phyloP scores from a whole-genome alignment of 2,888 invertebrate genomes.

The Trissolcus brochymenae region DNA sequence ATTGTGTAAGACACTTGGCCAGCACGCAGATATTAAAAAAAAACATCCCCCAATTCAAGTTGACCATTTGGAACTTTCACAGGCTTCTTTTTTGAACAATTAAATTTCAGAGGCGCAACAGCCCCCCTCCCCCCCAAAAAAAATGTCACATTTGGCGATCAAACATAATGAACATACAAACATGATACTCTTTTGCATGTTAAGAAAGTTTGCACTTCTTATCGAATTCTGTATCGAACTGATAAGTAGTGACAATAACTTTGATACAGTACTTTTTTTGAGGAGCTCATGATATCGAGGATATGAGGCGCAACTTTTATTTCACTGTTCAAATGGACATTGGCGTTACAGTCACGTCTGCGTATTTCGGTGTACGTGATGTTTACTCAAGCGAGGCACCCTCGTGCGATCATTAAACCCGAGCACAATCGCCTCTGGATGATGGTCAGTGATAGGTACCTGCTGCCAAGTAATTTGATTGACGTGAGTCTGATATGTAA shows the following conservation, averaged over 20 bases:
- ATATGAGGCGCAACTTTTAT: constrained; percentile 44
- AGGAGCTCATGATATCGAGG: constrained; percentile 1
- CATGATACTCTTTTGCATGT: too few relatives aligned
- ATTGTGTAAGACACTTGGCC: constrained; percentile 43
- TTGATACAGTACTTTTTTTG: too few relatives aligned
- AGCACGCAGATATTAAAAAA: too few relatives aligned
- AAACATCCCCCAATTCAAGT: neutral
- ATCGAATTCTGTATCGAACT: too few relatives aligned
- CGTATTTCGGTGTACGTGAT: constrained; percentile 73
- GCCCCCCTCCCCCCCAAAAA: too few relatives aligned
- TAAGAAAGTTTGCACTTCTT: too few relatives aligned
- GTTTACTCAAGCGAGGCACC: constrained; percentile 65
- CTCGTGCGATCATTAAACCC: constrained; percentile 70
- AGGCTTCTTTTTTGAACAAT: neutral
- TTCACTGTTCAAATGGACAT: constrained; percentile 61
- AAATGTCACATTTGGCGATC: neutral
- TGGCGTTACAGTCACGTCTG: constrained; percentile 72
- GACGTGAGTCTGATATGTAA: constrained; percentile 29
- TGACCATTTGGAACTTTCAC: constrained; percentile 38
- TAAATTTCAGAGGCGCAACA: too few relatives aligned
- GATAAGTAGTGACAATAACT: too few relatives aligned
- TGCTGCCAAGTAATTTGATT: constrained; percentile 45
- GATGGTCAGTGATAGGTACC: constrained; percentile 55
- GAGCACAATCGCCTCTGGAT: constrained; percentile 47
- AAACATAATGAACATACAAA: neutral